phyloP scores from a whole-genome alignment of 2,113 vertebrate genomes.

The Gallinago paraguaiae region DNA sequence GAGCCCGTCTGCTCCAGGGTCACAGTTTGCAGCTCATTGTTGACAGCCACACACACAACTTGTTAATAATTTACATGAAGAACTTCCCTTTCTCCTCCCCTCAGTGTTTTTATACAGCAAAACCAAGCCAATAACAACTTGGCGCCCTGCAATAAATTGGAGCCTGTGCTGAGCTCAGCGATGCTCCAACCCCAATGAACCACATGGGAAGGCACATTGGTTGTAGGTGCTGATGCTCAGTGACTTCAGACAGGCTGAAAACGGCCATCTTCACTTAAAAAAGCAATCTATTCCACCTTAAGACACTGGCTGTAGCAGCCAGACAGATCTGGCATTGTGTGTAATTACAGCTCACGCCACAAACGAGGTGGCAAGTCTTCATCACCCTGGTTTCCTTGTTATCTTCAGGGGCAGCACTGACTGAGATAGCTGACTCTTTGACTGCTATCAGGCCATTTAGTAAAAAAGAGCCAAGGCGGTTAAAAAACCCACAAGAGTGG shows the following conservation, averaged over 20 bases:
- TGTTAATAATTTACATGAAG: not conserved
- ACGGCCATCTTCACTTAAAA: not conserved
- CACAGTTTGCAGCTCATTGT: not conserved
- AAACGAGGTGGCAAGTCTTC: not conserved
- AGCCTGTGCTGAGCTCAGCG: not conserved
- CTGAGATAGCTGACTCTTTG: not conserved
- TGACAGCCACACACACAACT: not conserved
- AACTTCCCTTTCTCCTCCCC: not conserved
- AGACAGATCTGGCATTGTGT: not conserved
- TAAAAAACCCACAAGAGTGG: not conserved
- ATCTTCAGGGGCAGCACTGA: not conserved
- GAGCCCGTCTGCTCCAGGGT: not conserved
- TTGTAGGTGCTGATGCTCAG: not conserved
- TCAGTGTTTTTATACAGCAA: not conserved
- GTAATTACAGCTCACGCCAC: not conserved
- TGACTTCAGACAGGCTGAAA: not conserved
- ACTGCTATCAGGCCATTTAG: not conserved
- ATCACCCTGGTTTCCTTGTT: not conserved
- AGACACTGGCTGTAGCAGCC: not conserved
- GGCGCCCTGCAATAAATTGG: not conserved
- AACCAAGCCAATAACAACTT: not conserved
- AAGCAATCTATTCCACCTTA: not conserved
- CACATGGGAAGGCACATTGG: accelerated
- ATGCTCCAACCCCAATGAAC: not conserved
- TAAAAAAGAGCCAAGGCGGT: not conserved